Conservation (phyloP, 1,140 invertebrate species). For the Magallana gigas region DNA sequence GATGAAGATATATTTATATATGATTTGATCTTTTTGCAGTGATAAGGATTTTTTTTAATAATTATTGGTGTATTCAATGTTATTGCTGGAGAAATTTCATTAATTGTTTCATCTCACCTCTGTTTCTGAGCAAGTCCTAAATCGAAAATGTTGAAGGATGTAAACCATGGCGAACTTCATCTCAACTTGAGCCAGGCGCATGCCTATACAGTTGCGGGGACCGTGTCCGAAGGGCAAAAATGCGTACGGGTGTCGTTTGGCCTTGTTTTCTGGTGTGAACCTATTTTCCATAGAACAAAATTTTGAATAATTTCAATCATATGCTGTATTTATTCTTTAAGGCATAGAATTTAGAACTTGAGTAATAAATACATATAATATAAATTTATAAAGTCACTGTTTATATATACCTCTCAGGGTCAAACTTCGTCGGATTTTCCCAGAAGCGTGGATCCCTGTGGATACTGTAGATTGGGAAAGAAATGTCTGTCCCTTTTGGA, state of each 20-base stretch:
- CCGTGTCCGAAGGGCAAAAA: conserved; percentile 73
- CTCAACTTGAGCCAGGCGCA: conserved; percentile 73
- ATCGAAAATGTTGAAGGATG: conserved; percentile 53
- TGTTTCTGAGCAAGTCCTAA: conserved; percentile 48
- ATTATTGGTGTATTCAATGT: no score
- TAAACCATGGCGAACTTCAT: conserved; percentile 59
- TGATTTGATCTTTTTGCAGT: no score
- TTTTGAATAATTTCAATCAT: no score
- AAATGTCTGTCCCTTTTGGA: conserved; percentile 82
- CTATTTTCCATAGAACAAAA: conserved; percentile 44
- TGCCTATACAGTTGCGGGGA: conserved; percentile 79
- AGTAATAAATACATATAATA: neutral
- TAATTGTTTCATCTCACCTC: conserved; percentile 23
- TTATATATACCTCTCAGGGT: conserved; percentile 80
- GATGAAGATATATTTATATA: no score
- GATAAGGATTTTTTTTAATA: no score
- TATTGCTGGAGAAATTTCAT: no score
- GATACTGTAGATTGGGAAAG: conserved; percentile 83
- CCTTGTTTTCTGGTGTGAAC: conserved; percentile 59
- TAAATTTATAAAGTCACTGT: no score
- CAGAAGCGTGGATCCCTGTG: conserved; percentile 83
- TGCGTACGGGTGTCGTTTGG: conserved; percentile 54
- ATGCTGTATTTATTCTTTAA: no score
- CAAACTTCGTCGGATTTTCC: conserved; percentile 85
- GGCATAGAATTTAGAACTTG: neutral